Conservation (phyloP, 2,888 invertebrate species). For the Petrolisthes manimaculis region DNA sequence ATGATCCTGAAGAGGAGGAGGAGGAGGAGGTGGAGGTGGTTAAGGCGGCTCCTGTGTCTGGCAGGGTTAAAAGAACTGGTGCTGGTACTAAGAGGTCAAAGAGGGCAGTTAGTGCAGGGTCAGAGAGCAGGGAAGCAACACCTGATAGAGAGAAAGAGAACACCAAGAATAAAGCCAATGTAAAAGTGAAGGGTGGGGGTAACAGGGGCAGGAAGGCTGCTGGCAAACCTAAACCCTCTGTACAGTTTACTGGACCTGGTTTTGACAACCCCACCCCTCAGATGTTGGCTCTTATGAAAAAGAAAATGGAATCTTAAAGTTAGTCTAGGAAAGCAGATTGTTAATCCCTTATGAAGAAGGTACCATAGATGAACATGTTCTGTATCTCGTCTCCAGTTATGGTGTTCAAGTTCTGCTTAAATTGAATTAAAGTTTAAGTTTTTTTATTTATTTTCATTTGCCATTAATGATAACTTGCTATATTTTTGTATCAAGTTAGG, state of each 20-base stretch:
- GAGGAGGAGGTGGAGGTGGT: not conserved
- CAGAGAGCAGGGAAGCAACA: slow-evolving; percentile 2
- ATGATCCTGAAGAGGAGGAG: slow-evolving; percentile 32
- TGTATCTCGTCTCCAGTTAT: too few species aligned
- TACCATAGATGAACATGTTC: too few species aligned
- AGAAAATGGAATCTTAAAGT: slow-evolving; percentile 22
- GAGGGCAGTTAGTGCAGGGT: not conserved
- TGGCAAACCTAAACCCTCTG: not conserved
- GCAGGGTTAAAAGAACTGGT: not conserved
- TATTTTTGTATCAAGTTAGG: too few species aligned
- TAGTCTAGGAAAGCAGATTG: too few species aligned
- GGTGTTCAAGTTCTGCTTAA: not conserved
- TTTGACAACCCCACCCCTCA: slow-evolving; percentile 62
- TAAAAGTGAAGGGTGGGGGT: slow-evolving; percentile 4
- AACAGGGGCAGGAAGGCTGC: not conserved
- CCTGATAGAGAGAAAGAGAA: slow-evolving; percentile 52
- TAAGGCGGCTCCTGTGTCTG: not conserved
- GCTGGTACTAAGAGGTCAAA: slow-evolving; percentile 10
- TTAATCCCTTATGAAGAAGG: too few species aligned
- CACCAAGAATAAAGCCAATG: slow-evolving; percentile 35
- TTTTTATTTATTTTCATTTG: slow-evolving; percentile 5
- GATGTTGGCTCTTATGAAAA: slow-evolving; percentile 63
- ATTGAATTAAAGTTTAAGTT: not conserved
- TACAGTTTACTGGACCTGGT: slow-evolving; percentile 3
- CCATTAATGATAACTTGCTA: not conserved